phyloP scores from a whole-genome alignment of 2,888 invertebrate species.

The Tetheella fluctuosa region DNA sequence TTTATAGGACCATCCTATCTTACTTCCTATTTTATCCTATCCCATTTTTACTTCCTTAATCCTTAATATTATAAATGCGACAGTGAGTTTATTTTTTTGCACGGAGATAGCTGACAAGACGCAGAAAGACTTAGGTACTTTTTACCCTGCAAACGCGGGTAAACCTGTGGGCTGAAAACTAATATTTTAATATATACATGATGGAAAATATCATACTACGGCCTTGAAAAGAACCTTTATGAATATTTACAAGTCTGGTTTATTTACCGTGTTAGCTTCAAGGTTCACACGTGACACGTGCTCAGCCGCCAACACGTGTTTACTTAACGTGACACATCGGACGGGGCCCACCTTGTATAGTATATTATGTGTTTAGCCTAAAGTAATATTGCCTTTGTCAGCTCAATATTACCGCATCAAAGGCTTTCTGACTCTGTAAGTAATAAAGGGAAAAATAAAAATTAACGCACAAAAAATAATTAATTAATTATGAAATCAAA shows the following conservation, averaged over 20 bases:
- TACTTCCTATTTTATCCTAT: too few relatives aligned
- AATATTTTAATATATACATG: too few relatives aligned
- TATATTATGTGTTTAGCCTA: not conserved
- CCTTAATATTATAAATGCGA: too few relatives aligned
- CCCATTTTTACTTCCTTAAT: too few relatives aligned
- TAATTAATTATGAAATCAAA: not conserved
- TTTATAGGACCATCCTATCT: too few relatives aligned
- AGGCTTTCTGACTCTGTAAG: not conserved
- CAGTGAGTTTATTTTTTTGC: too few relatives aligned
- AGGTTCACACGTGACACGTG: conserved; percentile 1
- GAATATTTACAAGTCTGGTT: not conserved
- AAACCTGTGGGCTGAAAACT: too few relatives aligned
- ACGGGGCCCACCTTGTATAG: not conserved
- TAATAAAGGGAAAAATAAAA: not conserved
- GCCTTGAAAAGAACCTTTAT: not conserved
- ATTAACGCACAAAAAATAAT: not conserved
- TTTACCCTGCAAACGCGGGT: too few relatives aligned
- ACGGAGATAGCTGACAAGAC: too few relatives aligned
- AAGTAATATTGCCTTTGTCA: not conserved
- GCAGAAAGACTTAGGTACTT: too few relatives aligned
- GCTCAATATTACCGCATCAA: conserved; percentile 1
- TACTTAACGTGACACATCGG: not conserved
- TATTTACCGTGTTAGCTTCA: not conserved
- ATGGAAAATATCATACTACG: too few relatives aligned
- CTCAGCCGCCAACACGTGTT: not conserved